phyloP scores from a whole-genome alignment of 2,888 invertebrate genomes.

The Meganola albula region DNA sequence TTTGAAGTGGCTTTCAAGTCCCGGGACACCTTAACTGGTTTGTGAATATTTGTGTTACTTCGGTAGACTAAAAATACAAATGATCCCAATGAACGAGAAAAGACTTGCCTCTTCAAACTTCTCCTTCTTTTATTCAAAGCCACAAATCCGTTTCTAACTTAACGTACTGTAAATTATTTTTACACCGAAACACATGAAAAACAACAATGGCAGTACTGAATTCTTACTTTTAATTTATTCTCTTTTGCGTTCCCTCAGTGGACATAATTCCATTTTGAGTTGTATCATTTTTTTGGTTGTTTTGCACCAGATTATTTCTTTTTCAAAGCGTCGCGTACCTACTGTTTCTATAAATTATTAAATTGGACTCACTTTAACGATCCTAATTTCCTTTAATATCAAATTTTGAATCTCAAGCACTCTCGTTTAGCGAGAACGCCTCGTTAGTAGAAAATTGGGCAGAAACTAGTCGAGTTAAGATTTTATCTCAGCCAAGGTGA shows the following conservation, averaged over 20 bases:
- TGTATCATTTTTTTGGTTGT: conserved; percentile 64
- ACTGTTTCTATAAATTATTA: too few species aligned
- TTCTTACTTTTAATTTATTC: conserved; percentile 66
- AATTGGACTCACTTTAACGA: conserved; percentile 54
- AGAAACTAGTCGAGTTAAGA: conserved; percentile 48
- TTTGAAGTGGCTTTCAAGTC: too few species aligned
- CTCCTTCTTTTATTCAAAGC: too few species aligned
- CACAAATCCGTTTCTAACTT: conserved; percentile 16
- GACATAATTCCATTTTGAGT: conserved; percentile 59
- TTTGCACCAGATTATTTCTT: conserved; percentile 41
- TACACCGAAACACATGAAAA: conserved; percentile 44
- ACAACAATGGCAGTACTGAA: conserved; percentile 52
- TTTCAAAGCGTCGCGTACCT: too few species aligned
- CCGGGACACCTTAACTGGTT: too few species aligned
- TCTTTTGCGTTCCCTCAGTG: conserved; percentile 45
- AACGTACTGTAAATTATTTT: conserved; percentile 26
- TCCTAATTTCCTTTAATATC: conserved; percentile 54
- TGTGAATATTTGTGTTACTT: too few species aligned
- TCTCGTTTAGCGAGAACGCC: conserved; percentile 33
- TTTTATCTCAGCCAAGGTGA: conserved; percentile 39
- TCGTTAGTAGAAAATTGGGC: conserved; percentile 51
- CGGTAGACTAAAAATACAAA: too few species aligned
- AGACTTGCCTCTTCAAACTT: too few species aligned
- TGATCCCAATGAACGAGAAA: too few species aligned
- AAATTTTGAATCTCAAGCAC: conserved; percentile 39